phyloP scores from a whole-genome alignment of 1,140 invertebrate species.

The Neodiprion pinetum region DNA sequence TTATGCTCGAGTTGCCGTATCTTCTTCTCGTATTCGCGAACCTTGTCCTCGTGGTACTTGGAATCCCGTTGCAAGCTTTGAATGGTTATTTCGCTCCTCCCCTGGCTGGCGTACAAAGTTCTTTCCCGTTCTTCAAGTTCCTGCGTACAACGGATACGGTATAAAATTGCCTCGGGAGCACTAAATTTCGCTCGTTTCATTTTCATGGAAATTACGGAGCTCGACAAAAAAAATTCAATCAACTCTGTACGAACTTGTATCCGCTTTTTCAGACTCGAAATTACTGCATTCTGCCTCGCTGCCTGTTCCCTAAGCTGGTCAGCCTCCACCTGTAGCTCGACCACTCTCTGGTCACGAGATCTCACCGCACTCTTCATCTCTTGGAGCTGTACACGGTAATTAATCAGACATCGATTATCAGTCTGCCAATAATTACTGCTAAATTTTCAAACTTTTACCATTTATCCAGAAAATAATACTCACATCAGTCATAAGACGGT shows the following conservation, averaged over 20 bases:
- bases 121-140: slow-evolving; percentile 79
- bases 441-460: background rate
- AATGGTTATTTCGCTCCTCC: slow-evolving; percentile 73
- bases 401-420: background rate
- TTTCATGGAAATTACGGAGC: background rate
- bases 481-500: slow-evolving; percentile 78
- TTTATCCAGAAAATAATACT: slow-evolving; percentile 24
- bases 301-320: slow-evolving; percentile 80
- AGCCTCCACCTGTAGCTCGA: slow-evolving; percentile 73
- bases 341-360: slow-evolving; percentile 69
- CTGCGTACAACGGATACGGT: slow-evolving; percentile 37
- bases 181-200: background rate
- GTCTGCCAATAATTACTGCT: background rate
- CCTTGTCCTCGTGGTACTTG: slow-evolving; percentile 76
- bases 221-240: slow-evolving; percentile 7
- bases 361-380: slow-evolving; percentile 73
- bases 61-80: slow-evolving; percentile 77
- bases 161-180: background rate
- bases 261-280: slow-evolving; percentile 78
- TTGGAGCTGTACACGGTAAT: slow-evolving; percentile 59
- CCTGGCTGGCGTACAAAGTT: slow-evolving; percentile 65
- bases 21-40: slow-evolving; percentile 78
- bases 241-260: slow-evolving; percentile 63
- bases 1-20: slow-evolving; percentile 74
- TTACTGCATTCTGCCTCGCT: slow-evolving; percentile 79